These are phyloP conservation scores for Vanessa cardui DNA, from an alignment of 2,888 invertebrate genomes.

Conservation along the genomic window DNA sequence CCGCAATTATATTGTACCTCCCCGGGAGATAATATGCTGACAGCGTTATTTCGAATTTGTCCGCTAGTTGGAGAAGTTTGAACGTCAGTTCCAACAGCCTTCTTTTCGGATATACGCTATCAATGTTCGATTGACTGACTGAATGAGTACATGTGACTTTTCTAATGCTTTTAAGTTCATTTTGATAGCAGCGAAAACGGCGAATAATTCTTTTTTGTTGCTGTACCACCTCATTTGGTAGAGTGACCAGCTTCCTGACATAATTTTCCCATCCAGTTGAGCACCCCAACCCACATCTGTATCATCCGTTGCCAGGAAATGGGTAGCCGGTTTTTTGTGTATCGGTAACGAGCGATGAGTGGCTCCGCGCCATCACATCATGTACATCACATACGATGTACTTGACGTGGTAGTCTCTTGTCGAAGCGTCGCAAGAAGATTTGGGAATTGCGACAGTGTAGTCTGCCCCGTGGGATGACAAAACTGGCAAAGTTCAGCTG, in stretches of 20 bases:
- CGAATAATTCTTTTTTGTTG: constrained; percentile 42
- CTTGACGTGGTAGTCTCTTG: constrained; percentile 22
- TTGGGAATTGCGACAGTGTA: no score
- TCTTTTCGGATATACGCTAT: constrained; percentile 32
- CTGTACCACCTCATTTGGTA: constrained; percentile 40
- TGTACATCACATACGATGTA: constrained; percentile 28
- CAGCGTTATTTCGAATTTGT: constrained; percentile 28
- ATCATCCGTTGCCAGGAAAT: constrained; percentile 40
- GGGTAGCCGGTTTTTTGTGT: constrained; percentile 28
- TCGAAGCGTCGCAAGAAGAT: background rate
- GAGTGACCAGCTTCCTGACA: constrained; percentile 36
- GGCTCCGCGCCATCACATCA: constrained; percentile 37
- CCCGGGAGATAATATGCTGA: constrained; percentile 38
- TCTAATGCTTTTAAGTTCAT: background rate
- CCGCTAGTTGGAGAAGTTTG: constrained; percentile 9
- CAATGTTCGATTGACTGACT: constrained; percentile 36
- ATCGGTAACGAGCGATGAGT: constrained; percentile 20
- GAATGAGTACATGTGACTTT: constrained; percentile 22
- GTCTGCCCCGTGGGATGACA: no score
- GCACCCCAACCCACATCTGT: constrained; percentile 43
- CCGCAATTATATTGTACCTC: constrained; percentile 29
- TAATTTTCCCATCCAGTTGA: constrained; percentile 28
- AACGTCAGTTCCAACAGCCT: constrained; percentile 20
- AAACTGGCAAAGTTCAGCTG: no score
- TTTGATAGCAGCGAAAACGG: constrained; percentile 33